Percentiles rank a stretch among this genome's conserved stretches.
Conservation (phyloP, 2,113 vertebrate genomes). For the Tetrax tetrax region DNA sequence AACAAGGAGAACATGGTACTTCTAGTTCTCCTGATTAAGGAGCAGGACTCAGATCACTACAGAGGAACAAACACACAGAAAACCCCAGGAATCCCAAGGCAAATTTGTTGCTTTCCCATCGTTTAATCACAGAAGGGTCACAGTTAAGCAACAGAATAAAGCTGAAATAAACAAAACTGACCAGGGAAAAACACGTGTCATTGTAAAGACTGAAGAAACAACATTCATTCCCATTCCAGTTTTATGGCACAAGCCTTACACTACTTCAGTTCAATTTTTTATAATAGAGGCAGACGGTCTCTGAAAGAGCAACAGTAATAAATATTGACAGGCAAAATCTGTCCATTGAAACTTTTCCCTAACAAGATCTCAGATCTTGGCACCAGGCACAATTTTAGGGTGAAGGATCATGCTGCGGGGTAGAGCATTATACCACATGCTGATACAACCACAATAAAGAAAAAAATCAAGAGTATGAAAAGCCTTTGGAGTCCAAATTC, state of each 20-base stretch:
- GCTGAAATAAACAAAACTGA: constrained; percentile 23
- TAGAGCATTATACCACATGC: not conserved
- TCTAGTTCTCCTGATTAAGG: not conserved
- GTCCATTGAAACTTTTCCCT: constrained; percentile 49
- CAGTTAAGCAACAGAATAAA: constrained; percentile 12
- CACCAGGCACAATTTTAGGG: not conserved
- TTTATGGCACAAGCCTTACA: constrained; percentile 2
- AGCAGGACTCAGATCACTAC: not conserved
- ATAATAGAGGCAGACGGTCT: constrained; percentile 37
- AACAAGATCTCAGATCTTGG: constrained; percentile 39
- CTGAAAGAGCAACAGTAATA: constrained; percentile 44
- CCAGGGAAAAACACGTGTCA: not conserved
- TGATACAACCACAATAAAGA: not conserved
- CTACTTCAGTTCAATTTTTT: constrained; percentile 47
- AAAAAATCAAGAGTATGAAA: not conserved
- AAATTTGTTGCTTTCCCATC: constrained; percentile 19
- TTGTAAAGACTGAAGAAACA: constrained; percentile 1
- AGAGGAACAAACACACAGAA: not conserved
- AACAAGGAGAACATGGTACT: not conserved
- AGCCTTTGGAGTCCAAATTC: not conserved
- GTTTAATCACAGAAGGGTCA: constrained; percentile 38
- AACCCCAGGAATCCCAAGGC: not conserved
- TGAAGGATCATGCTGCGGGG: not conserved
- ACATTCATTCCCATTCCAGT: constrained; percentile 18
- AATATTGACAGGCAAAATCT: constrained; percentile 62